Evolutionary conservation across 37 sponge, comb jelly and placozoan species (phyloP).

Genomic region (Crambe crambe): DNA sequence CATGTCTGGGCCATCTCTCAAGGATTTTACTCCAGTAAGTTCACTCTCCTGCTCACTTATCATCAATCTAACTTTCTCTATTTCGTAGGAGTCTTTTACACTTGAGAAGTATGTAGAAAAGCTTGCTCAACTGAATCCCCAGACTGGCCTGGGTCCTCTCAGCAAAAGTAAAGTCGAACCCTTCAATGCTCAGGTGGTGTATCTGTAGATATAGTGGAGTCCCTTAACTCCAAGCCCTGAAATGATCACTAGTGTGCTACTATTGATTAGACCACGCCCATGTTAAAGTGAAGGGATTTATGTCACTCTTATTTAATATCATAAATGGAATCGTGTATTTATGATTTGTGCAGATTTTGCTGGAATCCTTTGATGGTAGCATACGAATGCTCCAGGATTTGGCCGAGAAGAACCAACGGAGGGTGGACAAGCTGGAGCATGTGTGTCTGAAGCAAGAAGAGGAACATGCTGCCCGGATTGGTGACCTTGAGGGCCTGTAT

Average conservation of each 20-base stretch:
- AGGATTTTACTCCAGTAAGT: constrained; percentile 74
- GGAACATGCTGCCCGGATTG: constrained; percentile 50
- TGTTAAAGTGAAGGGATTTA: not conserved
- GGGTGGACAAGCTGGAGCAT: constrained; percentile 77
- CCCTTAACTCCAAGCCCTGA: too few species aligned
- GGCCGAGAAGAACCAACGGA: constrained; percentile 56
- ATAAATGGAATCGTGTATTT: not conserved
- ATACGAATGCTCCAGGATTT: constrained; percentile 52
- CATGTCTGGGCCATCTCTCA: constrained; percentile 20
- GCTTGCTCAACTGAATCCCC: constrained; percentile 50
- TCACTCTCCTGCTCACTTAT: not conserved
- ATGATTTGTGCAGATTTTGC: constrained; percentile 20
- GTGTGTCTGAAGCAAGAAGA: constrained; percentile 75
- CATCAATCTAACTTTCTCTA: not conserved
- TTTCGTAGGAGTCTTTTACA: constrained; percentile 56
- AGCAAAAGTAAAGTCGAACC: constrained; percentile 48
- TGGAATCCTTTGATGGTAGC: constrained; percentile 63
- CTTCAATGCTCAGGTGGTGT: constrained; percentile 38
- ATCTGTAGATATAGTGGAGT: not conserved
- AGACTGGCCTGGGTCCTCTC: constrained; percentile 64
- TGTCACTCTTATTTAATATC: not conserved
- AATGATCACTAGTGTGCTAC: too few species aligned
- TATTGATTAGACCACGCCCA: too few species aligned
- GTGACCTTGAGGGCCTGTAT: constrained; percentile 47
- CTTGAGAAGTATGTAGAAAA: constrained; percentile 74